A percentile compares a stretch with the other conserved stretches of the same genome.
These are phyloP conservation scores for Rhogogaster chlorosoma DNA, from an alignment of 2,888 invertebrate genomes.

Conservation along the genomic window DNA sequence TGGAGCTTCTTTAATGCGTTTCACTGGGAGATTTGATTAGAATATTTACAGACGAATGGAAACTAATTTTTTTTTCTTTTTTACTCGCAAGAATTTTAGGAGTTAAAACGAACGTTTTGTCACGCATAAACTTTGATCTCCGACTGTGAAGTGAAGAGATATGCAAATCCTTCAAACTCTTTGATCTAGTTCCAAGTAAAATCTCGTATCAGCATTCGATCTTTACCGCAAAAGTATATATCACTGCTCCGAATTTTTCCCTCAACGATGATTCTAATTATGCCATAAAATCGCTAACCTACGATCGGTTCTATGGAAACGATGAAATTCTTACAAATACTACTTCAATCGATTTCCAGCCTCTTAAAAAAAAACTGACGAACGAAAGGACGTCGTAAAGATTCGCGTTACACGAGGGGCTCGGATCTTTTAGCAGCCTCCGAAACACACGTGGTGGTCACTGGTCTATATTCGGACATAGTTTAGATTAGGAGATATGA, in stretches of 20 bases:
- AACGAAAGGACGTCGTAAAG: not conserved
- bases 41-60: not conserved
- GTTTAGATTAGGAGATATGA: conserved; percentile 53
- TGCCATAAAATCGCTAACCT: not conserved
- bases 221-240: not conserved
- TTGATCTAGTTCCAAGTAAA: not conserved
- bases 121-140: not conserved
- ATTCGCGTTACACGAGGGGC: not conserved
- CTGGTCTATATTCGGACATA: conserved; percentile 49
- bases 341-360: not conserved
- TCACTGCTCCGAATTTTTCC: not conserved
- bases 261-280: not conserved
- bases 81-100: not conserved
- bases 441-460: not conserved
- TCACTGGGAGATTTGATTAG: conserved; percentile 1
- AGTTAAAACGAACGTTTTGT: not conserved
- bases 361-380: not conserved
- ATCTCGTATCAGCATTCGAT: not conserved
- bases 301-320: not conserved
- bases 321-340: not conserved
- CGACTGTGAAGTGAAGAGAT: not conserved
- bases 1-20: conserved; percentile 26
- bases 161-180: not conserved
- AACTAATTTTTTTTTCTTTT: not conserved
- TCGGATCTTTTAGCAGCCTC: conserved; percentile 2